phyloP scores from a whole-genome alignment of 92 coral and sea anemone genomes.

The Montipora capitata region DNA sequence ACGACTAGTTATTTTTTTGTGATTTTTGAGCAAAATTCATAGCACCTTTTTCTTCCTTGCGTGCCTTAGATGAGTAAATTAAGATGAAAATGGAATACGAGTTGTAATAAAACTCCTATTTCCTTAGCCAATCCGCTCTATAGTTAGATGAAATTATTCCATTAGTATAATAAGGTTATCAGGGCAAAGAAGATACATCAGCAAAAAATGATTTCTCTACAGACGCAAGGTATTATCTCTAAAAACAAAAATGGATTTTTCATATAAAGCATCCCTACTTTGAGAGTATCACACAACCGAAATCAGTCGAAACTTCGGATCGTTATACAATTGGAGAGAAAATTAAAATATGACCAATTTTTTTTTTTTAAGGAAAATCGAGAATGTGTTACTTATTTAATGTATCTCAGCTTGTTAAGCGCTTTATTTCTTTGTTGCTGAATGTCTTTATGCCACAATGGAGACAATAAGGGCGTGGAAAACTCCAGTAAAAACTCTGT shows the following conservation, averaged over 20 bases:
- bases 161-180: background rate
- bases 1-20: too few relatives aligned
- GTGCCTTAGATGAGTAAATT: background rate
- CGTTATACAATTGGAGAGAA: background rate
- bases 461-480: background rate
- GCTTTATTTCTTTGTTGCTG: background rate
- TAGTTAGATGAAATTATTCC: background rate
- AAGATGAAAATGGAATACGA: background rate
- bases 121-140: background rate
- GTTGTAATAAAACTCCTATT: background rate
- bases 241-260: too few relatives aligned
- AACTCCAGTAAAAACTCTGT: background rate
- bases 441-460: too few relatives aligned
- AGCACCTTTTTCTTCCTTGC: too few relatives aligned
- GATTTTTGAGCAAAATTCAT: too few relatives aligned
- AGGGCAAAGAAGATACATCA: background rate
- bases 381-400: background rate
- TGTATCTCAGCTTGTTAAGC: background rate
- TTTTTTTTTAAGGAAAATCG: background rate
- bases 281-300: background rate
- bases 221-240: too few relatives aligned
- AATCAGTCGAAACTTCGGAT: too few relatives aligned
- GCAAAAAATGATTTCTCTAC: background rate
- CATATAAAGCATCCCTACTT: background rate
- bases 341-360: too few relatives aligned